These are phyloP conservation scores for Rhinolophus ferrumequinum DNA, from an alignment of 2,113 vertebrate species.

Conservation along the genomic window DNA sequence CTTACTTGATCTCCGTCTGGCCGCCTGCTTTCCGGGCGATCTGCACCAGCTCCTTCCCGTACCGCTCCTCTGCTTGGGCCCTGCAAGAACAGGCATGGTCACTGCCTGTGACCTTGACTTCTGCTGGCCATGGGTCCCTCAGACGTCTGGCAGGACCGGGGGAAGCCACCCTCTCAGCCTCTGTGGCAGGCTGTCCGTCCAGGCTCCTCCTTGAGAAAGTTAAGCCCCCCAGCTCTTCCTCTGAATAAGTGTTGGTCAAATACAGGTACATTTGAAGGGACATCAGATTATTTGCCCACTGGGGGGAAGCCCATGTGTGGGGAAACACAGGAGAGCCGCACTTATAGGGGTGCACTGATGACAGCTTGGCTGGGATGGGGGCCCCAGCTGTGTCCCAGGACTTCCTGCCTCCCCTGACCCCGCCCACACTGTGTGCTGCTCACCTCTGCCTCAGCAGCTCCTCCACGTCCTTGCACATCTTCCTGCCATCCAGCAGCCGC, in stretches of 20 bases:
- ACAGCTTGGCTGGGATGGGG: neutral
- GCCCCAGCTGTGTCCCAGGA: fast-evolving
- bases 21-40: conserved; percentile 94
- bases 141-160: fast-evolving
- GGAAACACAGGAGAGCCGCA: neutral
- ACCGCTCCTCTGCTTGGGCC: conserved; percentile 94
- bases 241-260: neutral
- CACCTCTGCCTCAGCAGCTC: conserved; percentile 96
- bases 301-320: neutral
- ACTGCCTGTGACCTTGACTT: fast-evolving
- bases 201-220: neutral
- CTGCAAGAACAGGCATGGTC: conserved; percentile 79
- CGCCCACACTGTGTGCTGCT: neutral
- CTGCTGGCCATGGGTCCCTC: fast-evolving
- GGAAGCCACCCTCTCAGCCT: neutral
- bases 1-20: conserved; percentile 94
- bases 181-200: neutral
- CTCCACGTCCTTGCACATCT: conserved; percentile 96
- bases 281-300: too few relatives aligned
- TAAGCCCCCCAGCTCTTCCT: neutral
- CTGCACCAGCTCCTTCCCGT: conserved; percentile 94
- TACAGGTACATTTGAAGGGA: neutral
- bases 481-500: conserved; percentile 91
- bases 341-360: too few relatives aligned
- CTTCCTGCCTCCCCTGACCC: neutral